Percentiles rank a stretch among this genome's conserved stretches.
phyloP scores from a whole-genome alignment of 64 coral and sea anemone species.

The Pocillopora verrucosa region DNA sequence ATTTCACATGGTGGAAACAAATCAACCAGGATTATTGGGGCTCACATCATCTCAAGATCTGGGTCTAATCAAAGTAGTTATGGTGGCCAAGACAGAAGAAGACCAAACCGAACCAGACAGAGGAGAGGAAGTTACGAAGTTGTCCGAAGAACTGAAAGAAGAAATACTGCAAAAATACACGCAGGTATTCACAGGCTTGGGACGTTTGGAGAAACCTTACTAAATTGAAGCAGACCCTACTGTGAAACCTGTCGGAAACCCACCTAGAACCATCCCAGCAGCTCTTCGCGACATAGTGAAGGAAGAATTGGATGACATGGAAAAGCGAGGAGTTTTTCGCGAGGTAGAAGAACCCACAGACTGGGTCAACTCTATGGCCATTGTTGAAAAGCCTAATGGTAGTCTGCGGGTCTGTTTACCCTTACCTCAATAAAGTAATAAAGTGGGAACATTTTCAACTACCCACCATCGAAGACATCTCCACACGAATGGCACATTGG shows the following conservation, averaged over 20 bases:
- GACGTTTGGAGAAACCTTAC: conserved; percentile 61
- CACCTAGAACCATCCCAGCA: conserved; percentile 57
- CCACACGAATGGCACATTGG: not conserved
- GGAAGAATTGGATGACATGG: conserved; percentile 42
- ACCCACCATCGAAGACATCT: conserved; percentile 6
- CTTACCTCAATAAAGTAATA: not conserved
- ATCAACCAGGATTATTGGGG: conserved; percentile 68
- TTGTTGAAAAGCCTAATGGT: conserved; percentile 48
- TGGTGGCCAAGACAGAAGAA: conserved; percentile 34
- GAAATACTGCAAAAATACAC: conserved; percentile 51
- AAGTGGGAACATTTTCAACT: conserved; percentile 9
- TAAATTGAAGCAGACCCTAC: conserved; percentile 66
- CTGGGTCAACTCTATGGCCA: conserved; percentile 45
- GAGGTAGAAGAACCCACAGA: conserved; percentile 11
- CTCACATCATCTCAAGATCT: conserved; percentile 57
- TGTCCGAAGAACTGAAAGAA: conserved; percentile 46
- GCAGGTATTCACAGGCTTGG: conserved; percentile 59
- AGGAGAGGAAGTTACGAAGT: conserved; percentile 31
- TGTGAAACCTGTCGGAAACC: conserved; percentile 52
- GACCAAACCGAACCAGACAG: conserved; percentile 12
- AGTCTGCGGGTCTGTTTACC: conserved; percentile 26
- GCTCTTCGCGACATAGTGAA: conserved; percentile 62
- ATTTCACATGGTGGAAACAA: conserved; percentile 64
- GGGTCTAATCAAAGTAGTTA: conserved; percentile 61
- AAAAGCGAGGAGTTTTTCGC: conserved; percentile 21